Evolutionary conservation across 2,888 invertebrate species (phyloP).

Genomic region (Euplagia quadripunctaria): DNA sequence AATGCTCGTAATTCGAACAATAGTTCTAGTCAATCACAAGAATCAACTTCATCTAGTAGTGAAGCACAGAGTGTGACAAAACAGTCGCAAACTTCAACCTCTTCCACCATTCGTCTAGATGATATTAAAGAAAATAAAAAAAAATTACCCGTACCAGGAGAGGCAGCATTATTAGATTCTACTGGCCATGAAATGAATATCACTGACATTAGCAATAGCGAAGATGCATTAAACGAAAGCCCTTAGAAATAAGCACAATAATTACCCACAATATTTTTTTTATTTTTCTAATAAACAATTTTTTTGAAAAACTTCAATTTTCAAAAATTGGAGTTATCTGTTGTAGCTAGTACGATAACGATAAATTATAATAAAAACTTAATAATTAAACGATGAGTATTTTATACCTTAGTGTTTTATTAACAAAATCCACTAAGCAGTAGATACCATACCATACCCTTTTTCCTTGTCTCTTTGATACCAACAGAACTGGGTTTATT

Average conservation of each 20-base stretch:
- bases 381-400: neutral
- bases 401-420: neutral
- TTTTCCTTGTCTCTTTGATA: too few species aligned
- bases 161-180: too few species aligned
- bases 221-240: neutral
- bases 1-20: slow-evolving; percentile 11
- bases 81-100: neutral
- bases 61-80: neutral
- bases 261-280: neutral
- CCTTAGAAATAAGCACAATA: neutral
- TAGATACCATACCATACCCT: too few species aligned
- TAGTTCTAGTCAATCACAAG: neutral
- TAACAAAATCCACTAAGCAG: neutral
- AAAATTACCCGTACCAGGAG: neutral
- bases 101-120: neutral
- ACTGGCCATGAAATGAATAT: neutral
- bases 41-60: neutral
- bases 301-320: neutral
- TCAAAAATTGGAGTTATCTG: neutral
- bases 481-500: too few species aligned
- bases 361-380: neutral
- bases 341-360: neutral
- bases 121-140: neutral
- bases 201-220: neutral
- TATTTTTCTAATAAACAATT: neutral